A percentile compares a stretch with the other conserved stretches of the same genome.
These are phyloP conservation scores for Chaetops frenatus DNA, from an alignment of 2,113 vertebrate species.

Conservation along the genomic window DNA sequence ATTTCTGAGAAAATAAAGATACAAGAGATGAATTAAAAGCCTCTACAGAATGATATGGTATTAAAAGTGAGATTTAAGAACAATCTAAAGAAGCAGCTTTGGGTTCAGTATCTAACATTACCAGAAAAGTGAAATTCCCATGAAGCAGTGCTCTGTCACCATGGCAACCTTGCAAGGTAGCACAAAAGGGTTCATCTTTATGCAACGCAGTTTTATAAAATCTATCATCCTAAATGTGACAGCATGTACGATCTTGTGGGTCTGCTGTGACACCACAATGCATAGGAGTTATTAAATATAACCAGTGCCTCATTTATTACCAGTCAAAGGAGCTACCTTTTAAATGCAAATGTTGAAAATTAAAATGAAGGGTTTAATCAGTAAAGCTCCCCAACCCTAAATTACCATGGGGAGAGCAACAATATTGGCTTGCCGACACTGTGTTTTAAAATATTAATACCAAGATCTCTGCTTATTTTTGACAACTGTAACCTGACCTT, in stretches of 20 bases:
- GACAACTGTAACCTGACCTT: conserved; percentile 13
- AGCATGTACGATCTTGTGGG: conserved; percentile 56
- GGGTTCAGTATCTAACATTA: conserved; percentile 49
- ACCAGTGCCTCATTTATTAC: conserved; percentile 58
- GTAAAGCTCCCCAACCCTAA: conserved; percentile 23
- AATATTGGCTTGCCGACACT: not conserved
- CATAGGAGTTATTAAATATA: conserved; percentile 69
- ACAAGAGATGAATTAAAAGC: conserved; percentile 2
- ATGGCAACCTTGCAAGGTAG: conserved; percentile 72
- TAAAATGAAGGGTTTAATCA: conserved; percentile 59
- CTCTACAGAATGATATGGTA: not conserved
- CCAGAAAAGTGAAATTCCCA: conserved; percentile 71
- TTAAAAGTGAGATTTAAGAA: conserved; percentile 58
- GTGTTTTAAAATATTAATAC: conserved; percentile 23
- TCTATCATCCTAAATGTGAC: conserved; percentile 69
- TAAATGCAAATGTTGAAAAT: conserved; percentile 55
- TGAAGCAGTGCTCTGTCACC: conserved; percentile 67
- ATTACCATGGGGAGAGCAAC: conserved; percentile 46
- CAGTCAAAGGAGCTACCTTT: conserved; percentile 49
- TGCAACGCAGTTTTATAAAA: conserved; percentile 67
- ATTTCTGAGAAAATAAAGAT: conserved; percentile 28
- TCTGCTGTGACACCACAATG: conserved; percentile 69
- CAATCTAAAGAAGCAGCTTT: conserved; percentile 51
- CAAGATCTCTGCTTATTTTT: conserved; percentile 15
- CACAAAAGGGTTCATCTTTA: conserved; percentile 71